Percentiles rank a stretch among this genome's conserved stretches.
Evolutionary conservation across 2,113 vertebrate genomes (phyloP).

Genomic region (Halcyon malimbica): DNA sequence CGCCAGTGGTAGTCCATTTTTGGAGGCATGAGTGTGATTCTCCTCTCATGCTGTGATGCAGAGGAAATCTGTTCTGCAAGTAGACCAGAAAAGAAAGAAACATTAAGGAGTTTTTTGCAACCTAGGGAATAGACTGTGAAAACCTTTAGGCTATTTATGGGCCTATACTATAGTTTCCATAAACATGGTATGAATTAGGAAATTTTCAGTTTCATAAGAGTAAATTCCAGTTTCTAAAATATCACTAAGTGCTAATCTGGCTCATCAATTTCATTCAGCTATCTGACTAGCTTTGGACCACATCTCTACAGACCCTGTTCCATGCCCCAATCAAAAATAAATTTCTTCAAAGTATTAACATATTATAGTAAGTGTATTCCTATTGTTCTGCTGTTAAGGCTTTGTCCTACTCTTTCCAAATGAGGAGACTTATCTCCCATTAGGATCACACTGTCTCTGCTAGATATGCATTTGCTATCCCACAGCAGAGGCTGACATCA

Average conservation of each 20-base stretch:
- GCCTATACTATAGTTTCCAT: background rate
- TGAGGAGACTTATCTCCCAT: background rate
- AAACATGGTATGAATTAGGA: background rate
- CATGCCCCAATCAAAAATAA: background rate
- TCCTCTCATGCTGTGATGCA: fast-evolving
- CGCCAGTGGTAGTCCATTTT: fast-evolving
- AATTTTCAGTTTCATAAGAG: background rate
- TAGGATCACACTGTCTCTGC: background rate
- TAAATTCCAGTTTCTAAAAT: background rate
- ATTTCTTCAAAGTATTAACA: background rate
- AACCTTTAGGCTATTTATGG: background rate
- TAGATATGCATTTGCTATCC: background rate
- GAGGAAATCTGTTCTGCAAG: background rate
- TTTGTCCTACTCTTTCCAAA: background rate
- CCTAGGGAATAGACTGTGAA: background rate
- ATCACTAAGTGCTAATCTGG: background rate
- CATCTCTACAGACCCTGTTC: background rate
- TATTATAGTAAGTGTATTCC: background rate
- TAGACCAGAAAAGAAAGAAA: background rate
- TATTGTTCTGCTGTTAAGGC: background rate
- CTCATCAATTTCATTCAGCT: background rate
- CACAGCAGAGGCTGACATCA: background rate
- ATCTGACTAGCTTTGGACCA: background rate
- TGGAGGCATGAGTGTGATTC: background rate
- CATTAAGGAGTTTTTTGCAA: background rate